phyloP scores from a whole-genome alignment of 1,140 invertebrate species.

The Micrasema minimum region DNA sequence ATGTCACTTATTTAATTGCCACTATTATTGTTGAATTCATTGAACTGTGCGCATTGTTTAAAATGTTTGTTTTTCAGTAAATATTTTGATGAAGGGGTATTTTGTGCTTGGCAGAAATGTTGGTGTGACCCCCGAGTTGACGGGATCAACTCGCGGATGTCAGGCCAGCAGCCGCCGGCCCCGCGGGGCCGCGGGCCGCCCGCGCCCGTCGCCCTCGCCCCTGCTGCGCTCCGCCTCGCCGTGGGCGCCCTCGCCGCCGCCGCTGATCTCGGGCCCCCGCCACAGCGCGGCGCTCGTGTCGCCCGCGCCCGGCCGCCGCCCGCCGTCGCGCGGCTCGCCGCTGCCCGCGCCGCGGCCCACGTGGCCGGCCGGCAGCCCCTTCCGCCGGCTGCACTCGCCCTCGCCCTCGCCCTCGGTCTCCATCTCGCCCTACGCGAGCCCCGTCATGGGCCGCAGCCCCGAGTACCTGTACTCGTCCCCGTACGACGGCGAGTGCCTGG shows the following conservation, averaged over 20 bases:
- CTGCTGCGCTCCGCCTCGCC: conserved; percentile 72
- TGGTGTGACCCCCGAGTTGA: conserved; percentile 66
- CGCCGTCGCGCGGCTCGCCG: conserved; percentile 53
- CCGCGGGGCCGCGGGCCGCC: conserved; percentile 58
- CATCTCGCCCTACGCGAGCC: conserved; percentile 65
- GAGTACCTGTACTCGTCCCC: conserved; percentile 74
- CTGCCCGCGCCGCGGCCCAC: conserved; percentile 60
- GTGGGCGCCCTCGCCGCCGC: conserved; percentile 72
- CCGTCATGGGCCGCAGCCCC: conserved; percentile 69
- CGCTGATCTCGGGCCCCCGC: conserved; percentile 69
- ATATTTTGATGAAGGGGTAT: too few species aligned
- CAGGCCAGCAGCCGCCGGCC: conserved; percentile 60
- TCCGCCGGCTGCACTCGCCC: conserved; percentile 60
- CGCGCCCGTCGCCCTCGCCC: conserved; percentile 68
- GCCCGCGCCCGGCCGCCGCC: conserved; percentile 58
- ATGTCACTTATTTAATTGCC: too few species aligned
- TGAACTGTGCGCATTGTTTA: too few species aligned
- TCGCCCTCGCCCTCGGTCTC: conserved; percentile 64
- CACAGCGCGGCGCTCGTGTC: conserved; percentile 64
- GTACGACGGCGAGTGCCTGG: conserved; percentile 71
- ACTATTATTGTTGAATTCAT: too few species aligned
- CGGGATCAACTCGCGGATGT: conserved; percentile 67
- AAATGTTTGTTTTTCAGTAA: too few species aligned
- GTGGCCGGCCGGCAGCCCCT: conserved; percentile 57
- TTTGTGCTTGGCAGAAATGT: conserved; percentile 64